Evolutionary conservation across 2,888 invertebrate species (phyloP), one percentile per base, ranked within the genome.

Genomic region (Habroteleia sp.): DNA sequence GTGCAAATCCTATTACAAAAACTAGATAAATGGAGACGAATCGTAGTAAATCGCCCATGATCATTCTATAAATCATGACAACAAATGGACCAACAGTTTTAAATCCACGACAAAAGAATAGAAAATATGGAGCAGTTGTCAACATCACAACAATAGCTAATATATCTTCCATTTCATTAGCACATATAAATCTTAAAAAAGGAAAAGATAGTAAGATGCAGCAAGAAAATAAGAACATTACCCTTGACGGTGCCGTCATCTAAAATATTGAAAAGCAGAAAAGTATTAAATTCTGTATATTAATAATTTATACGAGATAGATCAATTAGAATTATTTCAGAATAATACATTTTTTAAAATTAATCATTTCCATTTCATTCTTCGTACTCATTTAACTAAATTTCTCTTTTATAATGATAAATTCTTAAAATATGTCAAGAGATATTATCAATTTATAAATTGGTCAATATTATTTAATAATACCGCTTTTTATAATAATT

Each of bases 61-160:
- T 95, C 97, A 99, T 99, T 77, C 98, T 93, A 89, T 99, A 99
- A 81, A 99, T 97, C 98, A 99, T 99, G 79, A 98, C 97, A n/a
- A 99, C 99, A 92, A 99, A 99, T 0, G 99, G 99, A 1, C 99
- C 99, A 0, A 99, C 98, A 0, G 98, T 97, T 89, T 97, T 97
- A 89, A 99, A 97, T 7, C 98, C 98, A 84, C 99, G 97, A 90
- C 98, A 99, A 89, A 98, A 99, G 90, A 98, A 99, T 52, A 99
- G 90, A 88, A 98, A 98, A 89, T 98, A 99, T 0, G 98, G 97
- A 0, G 98, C 96, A 0, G 98, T 98, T 6, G 97, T 96, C 20
- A 99, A 90, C 94, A 98, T 98, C 7, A 98, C 97, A 69, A 97
- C 92, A 1, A 98, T 95, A 0, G 97, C 96, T 1, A 98, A 91